Conservation (phyloP, 2,113 vertebrate genomes). For the Apteryx mantelli region DNA sequence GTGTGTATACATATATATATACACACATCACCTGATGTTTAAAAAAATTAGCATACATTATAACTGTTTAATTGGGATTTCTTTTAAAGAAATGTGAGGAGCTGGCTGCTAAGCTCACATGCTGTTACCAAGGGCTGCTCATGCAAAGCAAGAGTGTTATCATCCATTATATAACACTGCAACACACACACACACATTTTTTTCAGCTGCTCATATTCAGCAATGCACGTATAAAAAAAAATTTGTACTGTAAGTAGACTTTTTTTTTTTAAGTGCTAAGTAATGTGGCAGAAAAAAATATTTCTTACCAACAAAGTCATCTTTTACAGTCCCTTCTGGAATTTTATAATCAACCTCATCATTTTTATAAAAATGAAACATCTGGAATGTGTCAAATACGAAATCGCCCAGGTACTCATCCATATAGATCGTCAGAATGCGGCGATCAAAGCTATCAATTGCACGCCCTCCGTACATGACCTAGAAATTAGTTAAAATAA, state of each 20-base stretch:
- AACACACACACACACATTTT: no score
- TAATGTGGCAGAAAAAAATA: background rate
- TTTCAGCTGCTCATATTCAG: background rate
- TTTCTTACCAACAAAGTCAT: conserved; percentile 86
- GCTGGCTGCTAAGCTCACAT: background rate
- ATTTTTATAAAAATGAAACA: conserved; percentile 88
- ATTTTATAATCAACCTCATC: conserved; percentile 88
- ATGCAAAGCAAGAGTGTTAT: background rate
- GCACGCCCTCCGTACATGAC: conserved; percentile 95
- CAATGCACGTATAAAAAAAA: rapidly evolving
- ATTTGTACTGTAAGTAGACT: rapidly evolving
- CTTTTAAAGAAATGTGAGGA: background rate
- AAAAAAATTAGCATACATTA: background rate
- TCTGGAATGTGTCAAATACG: conserved; percentile 90
- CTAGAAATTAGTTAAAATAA: conserved; percentile 38
- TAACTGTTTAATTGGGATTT: no score
- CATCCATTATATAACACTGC: background rate
- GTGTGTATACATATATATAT: no score
- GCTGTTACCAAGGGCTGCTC: background rate
- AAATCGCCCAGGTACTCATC: conserved; percentile 96
- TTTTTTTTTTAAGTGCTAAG: background rate
- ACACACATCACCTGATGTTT: background rate
- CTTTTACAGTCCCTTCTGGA: conserved; percentile 81
- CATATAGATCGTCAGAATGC: conserved; percentile 93
- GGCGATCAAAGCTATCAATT: conserved; percentile 94